Percentiles rank a stretch among this genome's conserved stretches.
Conservation (phyloP, 2,797 vertebrate genomes). For the Paguma larvata region DNA sequence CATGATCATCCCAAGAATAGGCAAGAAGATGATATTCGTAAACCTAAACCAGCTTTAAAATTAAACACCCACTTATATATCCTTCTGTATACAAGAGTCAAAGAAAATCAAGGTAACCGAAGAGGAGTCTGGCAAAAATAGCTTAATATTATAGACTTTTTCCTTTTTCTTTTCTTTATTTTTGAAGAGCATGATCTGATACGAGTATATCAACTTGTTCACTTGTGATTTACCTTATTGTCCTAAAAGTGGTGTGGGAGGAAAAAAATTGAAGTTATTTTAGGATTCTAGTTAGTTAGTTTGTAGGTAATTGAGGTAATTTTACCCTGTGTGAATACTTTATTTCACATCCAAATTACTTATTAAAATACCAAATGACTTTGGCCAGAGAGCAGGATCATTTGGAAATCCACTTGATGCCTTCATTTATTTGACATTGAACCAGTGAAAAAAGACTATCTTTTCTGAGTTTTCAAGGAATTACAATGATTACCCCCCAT, state of each 20-base stretch:
- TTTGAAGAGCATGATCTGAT: neutral
- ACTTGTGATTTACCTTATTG: neutral
- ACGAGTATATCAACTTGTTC: neutral
- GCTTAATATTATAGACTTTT: neutral
- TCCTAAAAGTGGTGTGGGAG: neutral
- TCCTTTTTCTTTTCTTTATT: neutral
- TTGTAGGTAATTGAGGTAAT: slow-evolving; percentile 75
- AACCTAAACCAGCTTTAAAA: neutral
- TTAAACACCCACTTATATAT: neutral
- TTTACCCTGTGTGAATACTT: slow-evolving; percentile 69
- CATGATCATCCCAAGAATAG: neutral
- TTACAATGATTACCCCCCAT: neutral
- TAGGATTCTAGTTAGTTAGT: slow-evolving; percentile 55
- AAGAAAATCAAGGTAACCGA: neutral
- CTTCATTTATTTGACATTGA: slow-evolving; percentile 67
- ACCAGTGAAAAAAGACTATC: neutral
- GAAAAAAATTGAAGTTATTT: slow-evolving; percentile 50
- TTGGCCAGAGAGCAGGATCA: slow-evolving; percentile 63
- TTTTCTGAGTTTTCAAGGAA: slow-evolving; percentile 47
- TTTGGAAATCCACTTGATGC: slow-evolving; percentile 68
- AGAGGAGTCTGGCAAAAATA: neutral
- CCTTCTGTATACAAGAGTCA: neutral
- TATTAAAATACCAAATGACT: slow-evolving; percentile 72
- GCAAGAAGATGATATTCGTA: neutral
- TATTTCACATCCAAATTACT: slow-evolving; percentile 65